Conservation (phyloP, 2,797 vertebrate species). For the Pogonophryne albipinna region DNA sequence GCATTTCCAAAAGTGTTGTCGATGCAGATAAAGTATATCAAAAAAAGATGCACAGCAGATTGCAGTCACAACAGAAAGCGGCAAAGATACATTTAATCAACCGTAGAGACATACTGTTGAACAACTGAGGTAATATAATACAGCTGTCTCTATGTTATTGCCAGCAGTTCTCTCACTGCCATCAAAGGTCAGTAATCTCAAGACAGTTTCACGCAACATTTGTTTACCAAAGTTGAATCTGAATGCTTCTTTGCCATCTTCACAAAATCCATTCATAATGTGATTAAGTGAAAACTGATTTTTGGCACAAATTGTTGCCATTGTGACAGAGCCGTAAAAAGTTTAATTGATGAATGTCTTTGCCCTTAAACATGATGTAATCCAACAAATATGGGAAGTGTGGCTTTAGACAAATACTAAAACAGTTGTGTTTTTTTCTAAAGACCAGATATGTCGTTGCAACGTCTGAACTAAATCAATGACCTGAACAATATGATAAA, state of each 20-base stretch:
- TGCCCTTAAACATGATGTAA: background rate
- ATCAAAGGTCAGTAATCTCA: background rate
- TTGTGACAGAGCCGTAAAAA: background rate
- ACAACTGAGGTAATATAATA: background rate
- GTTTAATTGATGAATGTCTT: no score
- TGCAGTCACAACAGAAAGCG: background rate
- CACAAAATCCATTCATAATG: background rate
- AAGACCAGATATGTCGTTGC: background rate
- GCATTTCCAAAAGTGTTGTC: background rate
- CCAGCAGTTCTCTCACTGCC: background rate
- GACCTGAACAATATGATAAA: no score
- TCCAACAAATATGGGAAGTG: background rate
- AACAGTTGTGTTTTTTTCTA: background rate
- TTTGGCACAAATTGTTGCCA: background rate
- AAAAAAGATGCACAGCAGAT: constrained; percentile 1
- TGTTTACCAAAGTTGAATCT: background rate
- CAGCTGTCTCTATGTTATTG: background rate
- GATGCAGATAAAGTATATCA: background rate
- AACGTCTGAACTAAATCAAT: background rate
- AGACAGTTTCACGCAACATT: background rate
- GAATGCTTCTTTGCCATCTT: no score
- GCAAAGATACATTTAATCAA: constrained; percentile 7
- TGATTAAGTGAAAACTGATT: background rate
- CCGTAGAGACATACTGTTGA: background rate
- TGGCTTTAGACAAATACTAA: background rate